Conservation (phyloP, 2,113 vertebrate species). For the Trochalopteron elliotii region DNA sequence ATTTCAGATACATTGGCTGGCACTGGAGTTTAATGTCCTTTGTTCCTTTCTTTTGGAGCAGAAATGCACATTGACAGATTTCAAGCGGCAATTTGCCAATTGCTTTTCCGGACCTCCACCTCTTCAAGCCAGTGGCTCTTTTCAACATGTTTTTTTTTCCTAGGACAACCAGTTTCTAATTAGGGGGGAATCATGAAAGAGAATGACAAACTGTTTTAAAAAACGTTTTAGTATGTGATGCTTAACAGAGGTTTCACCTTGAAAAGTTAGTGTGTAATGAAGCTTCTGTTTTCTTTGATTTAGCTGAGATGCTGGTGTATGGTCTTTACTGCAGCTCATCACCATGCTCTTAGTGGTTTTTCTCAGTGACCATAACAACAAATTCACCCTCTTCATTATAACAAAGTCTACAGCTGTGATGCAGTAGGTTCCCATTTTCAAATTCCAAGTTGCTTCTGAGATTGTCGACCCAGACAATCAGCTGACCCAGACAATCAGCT, state of each 20-base stretch:
- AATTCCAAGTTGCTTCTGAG: neutral
- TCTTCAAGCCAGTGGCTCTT: neutral
- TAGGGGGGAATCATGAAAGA: neutral
- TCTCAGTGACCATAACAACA: neutral
- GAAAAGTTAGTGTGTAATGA: neutral
- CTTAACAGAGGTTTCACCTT: neutral
- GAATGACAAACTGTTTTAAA: neutral
- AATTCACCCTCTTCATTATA: neutral
- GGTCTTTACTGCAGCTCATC: neutral
- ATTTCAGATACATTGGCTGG: neutral
- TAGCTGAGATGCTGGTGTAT: neutral
- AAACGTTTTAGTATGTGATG: neutral
- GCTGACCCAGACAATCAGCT: neutral
- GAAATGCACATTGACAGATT: neutral
- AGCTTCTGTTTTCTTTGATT: neutral
- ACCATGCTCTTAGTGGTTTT: neutral
- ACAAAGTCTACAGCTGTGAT: neutral
- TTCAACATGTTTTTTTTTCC: neutral
- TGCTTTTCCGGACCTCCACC: neutral
- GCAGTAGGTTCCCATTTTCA: neutral
- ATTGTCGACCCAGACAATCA: no score
- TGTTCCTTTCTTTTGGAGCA: neutral
- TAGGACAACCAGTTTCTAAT: neutral
- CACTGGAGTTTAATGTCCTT: neutral
- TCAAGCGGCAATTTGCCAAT: neutral